phyloP scores from a whole-genome alignment of 2,888 invertebrate species.

The Hedychridium roseum region DNA sequence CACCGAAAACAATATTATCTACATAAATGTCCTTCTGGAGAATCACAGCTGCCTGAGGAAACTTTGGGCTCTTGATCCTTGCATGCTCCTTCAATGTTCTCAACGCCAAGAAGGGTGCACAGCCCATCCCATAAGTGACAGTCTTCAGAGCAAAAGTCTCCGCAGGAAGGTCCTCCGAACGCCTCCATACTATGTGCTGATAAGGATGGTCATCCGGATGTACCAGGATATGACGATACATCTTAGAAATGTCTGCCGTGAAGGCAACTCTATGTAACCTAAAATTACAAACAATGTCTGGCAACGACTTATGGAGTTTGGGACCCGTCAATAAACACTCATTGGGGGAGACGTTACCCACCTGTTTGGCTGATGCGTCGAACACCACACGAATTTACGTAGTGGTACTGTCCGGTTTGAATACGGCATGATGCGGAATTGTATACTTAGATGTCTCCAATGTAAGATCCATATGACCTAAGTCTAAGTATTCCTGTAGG shows the following conservation, averaged over 20 bases:
- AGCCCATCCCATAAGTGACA: conserved; percentile 4
- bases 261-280: background rate
- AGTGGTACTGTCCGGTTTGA: background rate
- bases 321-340: background rate
- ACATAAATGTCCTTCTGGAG: background rate
- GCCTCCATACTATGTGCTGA: background rate
- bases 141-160: background rate
- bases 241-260: background rate
- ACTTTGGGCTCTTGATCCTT: background rate
- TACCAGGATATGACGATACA: background rate
- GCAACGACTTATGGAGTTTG: background rate
- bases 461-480: too few species aligned
- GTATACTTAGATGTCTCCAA: too few species aligned
- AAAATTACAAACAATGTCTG: background rate
- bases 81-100: background rate
- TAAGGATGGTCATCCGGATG: background rate
- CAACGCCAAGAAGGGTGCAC: conserved; percentile 4
- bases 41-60: background rate
- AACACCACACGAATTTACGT: background rate
- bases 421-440: background rate
- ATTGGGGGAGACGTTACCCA: background rate
- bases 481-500: too few species aligned
- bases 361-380: background rate
- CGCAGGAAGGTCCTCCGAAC: background rate
- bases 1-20: conserved; percentile 1